Base-by-base conservation (phyloP, 1,140 invertebrate genomes). In the Himalopsyche phryganea region DNA sequence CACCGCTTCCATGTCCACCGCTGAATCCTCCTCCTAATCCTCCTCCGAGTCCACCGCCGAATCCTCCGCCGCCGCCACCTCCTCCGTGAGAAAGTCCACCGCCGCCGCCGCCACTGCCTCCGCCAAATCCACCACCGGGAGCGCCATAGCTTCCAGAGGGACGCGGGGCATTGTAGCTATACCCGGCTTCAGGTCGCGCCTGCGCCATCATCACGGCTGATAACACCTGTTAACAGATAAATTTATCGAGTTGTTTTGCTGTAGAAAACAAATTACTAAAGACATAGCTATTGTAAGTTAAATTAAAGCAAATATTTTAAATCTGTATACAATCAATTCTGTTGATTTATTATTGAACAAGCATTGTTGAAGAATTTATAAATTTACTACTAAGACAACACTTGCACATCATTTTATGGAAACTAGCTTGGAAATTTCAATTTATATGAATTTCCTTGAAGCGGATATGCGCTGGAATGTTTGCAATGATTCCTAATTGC, bases 101-200 rank as follows among this genome's bases (percentile, higher is more conserved):
- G 60, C 54, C 17, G 52, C 57, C 41, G 50, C 56, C 48, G 59
- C 60, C 23, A 55, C 62, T 49, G 53, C 61, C 33, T 47, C 62
- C 44, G 50, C 66, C 48, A n/a, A 15, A 57, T n/a, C 56, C 53
- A n/a, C 63, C 60, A 14, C 63, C 47, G 5, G 58, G 60, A n/a
- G 50, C 58, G 13, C 58, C 58, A 45, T 74, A 75, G 17, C 71
- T 72, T 19, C 69, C 68, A 14, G 71, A 73, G 14, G 65, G 65
- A 28, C 20, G 38, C 2, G 73, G 73, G 14, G 71, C 68, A 45
- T 67, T 71, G 66, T 75, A 75, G 63, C 70, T 73, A 65, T 73
- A 75, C 13, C 71, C 72, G 42, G 73, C 71, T 58, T 74, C 72
- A 42, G 73, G 72, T 45, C 67, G 66, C 28, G 72, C 73, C 49